Base-by-base conservation (phyloP, 1,140 invertebrate genomes). In the Caerostris darwini region DNA sequence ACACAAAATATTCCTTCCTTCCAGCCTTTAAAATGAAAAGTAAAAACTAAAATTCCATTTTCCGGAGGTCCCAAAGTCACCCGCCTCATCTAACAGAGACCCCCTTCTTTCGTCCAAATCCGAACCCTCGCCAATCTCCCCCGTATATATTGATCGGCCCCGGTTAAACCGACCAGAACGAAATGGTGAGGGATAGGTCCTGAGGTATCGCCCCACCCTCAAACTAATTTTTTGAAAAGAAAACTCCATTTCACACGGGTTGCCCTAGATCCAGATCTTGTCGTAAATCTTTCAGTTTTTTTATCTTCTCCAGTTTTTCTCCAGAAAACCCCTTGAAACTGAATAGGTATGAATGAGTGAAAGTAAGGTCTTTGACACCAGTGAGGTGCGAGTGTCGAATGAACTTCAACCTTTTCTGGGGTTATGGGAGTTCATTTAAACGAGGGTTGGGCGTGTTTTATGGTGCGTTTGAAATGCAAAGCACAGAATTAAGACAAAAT, bases 31-130 rank as follows among this genome's bases (percentile, higher is more conserved):
- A 81, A 83, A 54, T 7, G 82, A 77, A 58, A 19, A 83, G 54
- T 83, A 83, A 83, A 64, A 83, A 83, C 82, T 56, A 83, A 56
- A 83, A 83, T 83, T 83, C 82, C 82, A 83, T 83, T 83, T 83
- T 83, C 82, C 57, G 17, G 57, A 83, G 82, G 82, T 83, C 82
- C 82, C 82, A 83, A 83, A 83, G 82, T 83, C 82, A 83, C 82
- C 19, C 82, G 17, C 56, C 53, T 83, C 82, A 83, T 83, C 82
- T 56, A 56, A 14, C 53, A 19, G 82, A 83, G 34, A 14, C 56
- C 17, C 53, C 19, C 71, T n/a, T 53, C 71, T 53, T 77, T 53
- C 54, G 53, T 83, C 82, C 82, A 77, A 77, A 50, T 53, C 34
- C 71, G 71, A 71, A 71, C 3, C 34, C 50, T 3, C 69, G 5